These are phyloP conservation scores for Manis crassicaudata DNA, from an alignment of 2,797 vertebrate species.

Conservation along the genomic window DNA sequence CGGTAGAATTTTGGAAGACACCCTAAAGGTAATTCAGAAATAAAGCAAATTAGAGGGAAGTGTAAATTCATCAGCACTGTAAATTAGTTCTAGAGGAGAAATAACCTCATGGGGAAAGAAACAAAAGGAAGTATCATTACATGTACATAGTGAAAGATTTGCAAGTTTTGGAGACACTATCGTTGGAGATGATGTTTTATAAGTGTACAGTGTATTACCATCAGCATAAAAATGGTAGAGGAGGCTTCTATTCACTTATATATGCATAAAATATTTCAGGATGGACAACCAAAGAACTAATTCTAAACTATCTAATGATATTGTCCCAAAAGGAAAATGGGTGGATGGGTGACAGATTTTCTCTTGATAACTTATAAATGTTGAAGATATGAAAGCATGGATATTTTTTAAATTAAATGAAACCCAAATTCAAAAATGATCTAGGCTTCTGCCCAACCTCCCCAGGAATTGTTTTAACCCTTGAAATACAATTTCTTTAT, in stretches of 20 bases:
- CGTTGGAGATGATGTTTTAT: background rate
- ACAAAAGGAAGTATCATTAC: background rate
- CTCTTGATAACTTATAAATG: background rate
- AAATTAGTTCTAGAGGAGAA: background rate
- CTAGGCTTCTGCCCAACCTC: background rate
- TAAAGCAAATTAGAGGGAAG: background rate
- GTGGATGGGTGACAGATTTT: background rate
- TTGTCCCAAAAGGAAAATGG: background rate
- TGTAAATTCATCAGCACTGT: background rate
- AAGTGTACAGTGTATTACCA: background rate
- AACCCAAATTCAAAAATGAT: background rate
- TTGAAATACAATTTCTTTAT: background rate
- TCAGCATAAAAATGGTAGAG: background rate
- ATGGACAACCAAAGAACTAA: background rate
- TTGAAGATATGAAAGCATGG: background rate
- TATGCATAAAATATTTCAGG: background rate
- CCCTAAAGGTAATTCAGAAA: background rate
- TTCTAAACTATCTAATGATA: background rate
- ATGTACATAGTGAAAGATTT: background rate
- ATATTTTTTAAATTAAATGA: background rate
- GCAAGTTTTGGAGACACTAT: background rate
- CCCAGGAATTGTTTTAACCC: background rate
- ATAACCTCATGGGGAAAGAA: background rate
- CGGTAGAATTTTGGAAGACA: background rate
- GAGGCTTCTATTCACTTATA: background rate